Percentiles rank a stretch among this genome's conserved stretches.
Conservation (phyloP, 1,140 invertebrate genomes). For the Pachypsylla venusta region DNA sequence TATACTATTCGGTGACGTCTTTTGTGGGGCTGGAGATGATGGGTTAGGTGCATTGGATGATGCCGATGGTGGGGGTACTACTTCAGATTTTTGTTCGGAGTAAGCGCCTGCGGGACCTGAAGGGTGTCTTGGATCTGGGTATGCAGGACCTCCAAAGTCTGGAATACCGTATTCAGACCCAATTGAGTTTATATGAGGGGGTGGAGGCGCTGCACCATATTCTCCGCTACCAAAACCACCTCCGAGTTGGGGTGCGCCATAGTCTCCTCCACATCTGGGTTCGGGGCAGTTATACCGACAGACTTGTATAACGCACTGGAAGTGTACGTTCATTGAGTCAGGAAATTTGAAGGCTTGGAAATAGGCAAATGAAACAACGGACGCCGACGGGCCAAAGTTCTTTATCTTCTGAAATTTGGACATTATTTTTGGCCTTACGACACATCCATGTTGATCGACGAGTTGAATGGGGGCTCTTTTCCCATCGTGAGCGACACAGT, state of each 20-base stretch:
- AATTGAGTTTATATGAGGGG: conserved; percentile 17
- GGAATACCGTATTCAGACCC: conserved; percentile 46
- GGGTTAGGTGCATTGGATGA: conserved; percentile 29
- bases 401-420: conserved; percentile 86
- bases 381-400: conserved; percentile 85
- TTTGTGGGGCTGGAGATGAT: conserved; percentile 47
- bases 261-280: conserved; percentile 63
- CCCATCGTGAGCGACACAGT: conserved; percentile 87
- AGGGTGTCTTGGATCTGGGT: conserved; percentile 57
- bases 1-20: conserved; percentile 13
- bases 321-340: conserved; percentile 92
- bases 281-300: conserved; percentile 86
- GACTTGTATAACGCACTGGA: conserved; percentile 92
- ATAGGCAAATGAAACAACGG: conserved; percentile 85
- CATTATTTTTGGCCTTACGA: conserved; percentile 86
- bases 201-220: conserved; percentile 43
- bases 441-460: conserved; percentile 81
- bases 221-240: conserved; percentile 37
- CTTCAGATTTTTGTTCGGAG: conserved; percentile 60
- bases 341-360: conserved; percentile 92
- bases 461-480: conserved; percentile 82
- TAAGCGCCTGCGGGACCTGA: conserved; percentile 63
- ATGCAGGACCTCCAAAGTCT: conserved; percentile 24
- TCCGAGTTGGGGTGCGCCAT: conserved; percentile 45
- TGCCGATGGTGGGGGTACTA: conserved; percentile 54